Evolutionary conservation across 2,113 vertebrate species (phyloP).

Genomic region (Ursus arctos): DNA sequence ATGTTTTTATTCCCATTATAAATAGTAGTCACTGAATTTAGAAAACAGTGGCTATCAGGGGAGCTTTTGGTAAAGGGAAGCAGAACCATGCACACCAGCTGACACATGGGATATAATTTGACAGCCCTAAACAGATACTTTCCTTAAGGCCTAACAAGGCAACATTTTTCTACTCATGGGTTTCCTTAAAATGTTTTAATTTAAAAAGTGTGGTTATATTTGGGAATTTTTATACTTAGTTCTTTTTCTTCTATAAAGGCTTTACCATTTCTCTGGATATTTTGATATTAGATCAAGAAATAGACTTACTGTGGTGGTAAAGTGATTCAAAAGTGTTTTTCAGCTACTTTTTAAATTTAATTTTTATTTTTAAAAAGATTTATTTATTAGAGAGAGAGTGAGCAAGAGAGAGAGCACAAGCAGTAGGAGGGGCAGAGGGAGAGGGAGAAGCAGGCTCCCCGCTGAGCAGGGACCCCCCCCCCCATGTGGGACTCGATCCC

Average conservation of each 20-base stretch:
- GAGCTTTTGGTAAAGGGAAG: conserved; percentile 16
- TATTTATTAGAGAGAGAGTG: too few relatives aligned
- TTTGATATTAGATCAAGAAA: conserved; percentile 4
- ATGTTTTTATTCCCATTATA: background rate
- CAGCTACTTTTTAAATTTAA: background rate
- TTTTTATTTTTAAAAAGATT: background rate
- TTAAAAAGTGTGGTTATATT: conserved; percentile 7
- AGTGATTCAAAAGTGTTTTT: background rate
- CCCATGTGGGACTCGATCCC: too few relatives aligned
- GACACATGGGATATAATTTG: background rate
- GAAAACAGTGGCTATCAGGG: background rate
- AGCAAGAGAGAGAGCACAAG: background rate
- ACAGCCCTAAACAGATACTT: background rate
- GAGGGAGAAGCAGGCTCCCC: too few relatives aligned
- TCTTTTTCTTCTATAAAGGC: background rate
- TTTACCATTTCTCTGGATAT: background rate
- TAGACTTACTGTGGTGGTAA: background rate
- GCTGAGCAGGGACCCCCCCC: too few relatives aligned
- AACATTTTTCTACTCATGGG: background rate
- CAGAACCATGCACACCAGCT: background rate
- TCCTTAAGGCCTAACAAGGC: background rate
- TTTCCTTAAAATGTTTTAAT: background rate
- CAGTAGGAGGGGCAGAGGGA: background rate
- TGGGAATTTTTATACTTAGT: background rate
- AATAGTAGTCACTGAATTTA: background rate